phyloP scores from a whole-genome alignment of 92 coral and sea anemone genomes.

The Umimayanthus kanabou region DNA sequence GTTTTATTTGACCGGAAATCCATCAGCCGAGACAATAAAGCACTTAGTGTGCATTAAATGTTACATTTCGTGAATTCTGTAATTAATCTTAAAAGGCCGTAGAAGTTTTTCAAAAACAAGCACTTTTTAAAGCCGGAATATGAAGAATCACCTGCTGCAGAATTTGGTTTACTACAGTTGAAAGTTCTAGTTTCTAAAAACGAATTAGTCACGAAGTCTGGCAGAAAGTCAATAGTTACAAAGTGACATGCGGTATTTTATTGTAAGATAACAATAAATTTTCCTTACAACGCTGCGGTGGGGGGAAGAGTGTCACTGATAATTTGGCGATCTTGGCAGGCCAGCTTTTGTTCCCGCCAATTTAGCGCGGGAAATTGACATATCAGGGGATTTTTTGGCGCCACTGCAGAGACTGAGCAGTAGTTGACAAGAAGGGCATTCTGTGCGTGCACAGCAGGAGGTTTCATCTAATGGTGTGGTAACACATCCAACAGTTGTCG shows the following conservation, averaged over 20 bases:
- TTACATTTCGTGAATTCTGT: conserved; percentile 14
- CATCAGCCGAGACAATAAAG: conserved; percentile 27
- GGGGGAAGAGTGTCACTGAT: background rate
- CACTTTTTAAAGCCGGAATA: conserved; percentile 14
- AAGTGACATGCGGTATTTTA: background rate
- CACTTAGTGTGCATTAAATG: conserved; percentile 37
- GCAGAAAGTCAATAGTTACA: background rate
- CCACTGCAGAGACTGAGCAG: conserved; percentile 16
- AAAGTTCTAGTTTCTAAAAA: background rate
- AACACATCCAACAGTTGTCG: too few relatives aligned
- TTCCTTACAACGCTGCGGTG: background rate
- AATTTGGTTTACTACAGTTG: background rate
- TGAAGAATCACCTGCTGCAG: background rate
- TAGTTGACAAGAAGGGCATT: background rate
- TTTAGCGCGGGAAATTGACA: conserved; percentile 25
- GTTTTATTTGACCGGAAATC: conserved; percentile 41
- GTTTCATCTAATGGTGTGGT: background rate
- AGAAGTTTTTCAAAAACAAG: background rate
- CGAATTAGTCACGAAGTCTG: background rate
- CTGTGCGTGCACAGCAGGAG: background rate
- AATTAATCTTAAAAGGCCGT: conserved; percentile 10
- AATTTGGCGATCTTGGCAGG: background rate
- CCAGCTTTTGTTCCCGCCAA: background rate
- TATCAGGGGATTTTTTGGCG: conserved; percentile 4
- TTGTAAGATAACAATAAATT: background rate